Evolutionary conservation across 2,113 vertebrate species (phyloP), one percentile per base, ranked within the genome.

Genomic region (Corythornis cristatus): DNA sequence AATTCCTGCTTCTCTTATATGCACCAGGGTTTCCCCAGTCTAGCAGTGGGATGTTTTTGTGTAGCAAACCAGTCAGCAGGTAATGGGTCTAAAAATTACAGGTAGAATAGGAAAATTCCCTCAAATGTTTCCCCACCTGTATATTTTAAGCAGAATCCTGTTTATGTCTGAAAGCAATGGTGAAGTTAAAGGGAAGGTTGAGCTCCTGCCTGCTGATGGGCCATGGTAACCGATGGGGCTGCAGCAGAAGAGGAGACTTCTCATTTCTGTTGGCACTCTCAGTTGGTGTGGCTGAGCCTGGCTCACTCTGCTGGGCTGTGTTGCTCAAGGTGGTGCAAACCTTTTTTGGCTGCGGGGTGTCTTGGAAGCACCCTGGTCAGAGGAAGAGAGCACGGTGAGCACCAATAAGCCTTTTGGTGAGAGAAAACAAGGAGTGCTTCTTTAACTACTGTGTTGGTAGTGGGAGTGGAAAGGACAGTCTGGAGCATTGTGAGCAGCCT

Each of bases 71-170:
- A 74, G 29, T 70, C 26, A 40, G 31, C 51, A 15, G 2, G 1
- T 51, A 86, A 18, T 40, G 37, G 40, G 25, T 17, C 12, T 68
- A 29, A 65, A 86, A 5, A 82, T 75, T 68, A 48, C 2, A 5
- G 25, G 12, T 12, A 81, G 15, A 53, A n/a, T 14, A 64, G 21
- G 42, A 72, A 62, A 73, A 60, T 62, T n/a, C n/a, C 53, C 66
- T 83, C 31, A 37, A 37, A 43, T 9, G 0, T 85, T 51, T 31
- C 5, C 25, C 18, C 5, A 20, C 2, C 0, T 15, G 14, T 58
- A 3, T 50, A 6, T 71, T 66, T 91, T 61, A 58, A 72, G 58
- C 20, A 46, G 77, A 83, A 67, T 58, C 48, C 25, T 67, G 3
- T 53, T 86, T 86, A 62, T 45, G 8, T 60, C 53, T n/a, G 48